Evolutionary conservation across 2,113 vertebrate genomes (phyloP).

Genomic region (Rhagologus leucostigma): DNA sequence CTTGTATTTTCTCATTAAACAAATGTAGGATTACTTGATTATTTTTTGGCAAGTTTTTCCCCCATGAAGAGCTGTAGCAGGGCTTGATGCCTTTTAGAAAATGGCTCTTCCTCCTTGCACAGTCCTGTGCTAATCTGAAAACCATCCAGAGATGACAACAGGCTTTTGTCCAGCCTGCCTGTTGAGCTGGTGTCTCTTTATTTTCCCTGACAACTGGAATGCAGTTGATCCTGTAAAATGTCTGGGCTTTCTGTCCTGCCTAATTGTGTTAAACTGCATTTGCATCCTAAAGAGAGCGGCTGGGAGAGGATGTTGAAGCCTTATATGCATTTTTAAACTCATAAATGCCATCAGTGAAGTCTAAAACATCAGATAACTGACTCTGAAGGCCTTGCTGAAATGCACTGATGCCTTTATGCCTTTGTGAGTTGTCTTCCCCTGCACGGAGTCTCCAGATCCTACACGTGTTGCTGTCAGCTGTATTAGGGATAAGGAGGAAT

Average conservation of each 20-base stretch:
- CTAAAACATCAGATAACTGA: not conserved
- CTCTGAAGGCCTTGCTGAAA: not conserved
- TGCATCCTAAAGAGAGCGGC: not conserved
- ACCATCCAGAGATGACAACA: not conserved
- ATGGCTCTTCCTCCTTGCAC: not conserved
- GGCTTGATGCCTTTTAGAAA: not conserved
- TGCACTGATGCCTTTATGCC: not conserved
- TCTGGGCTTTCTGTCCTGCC: not conserved
- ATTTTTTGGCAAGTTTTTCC: not conserved
- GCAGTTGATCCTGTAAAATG: not conserved
- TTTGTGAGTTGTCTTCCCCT: not conserved
- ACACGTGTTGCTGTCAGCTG: not conserved
- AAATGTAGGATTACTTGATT: not conserved
- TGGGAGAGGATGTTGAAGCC: not conserved
- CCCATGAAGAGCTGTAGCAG: not conserved
- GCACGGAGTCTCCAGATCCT: not conserved
- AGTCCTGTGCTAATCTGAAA: not conserved
- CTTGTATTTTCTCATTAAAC: not conserved
- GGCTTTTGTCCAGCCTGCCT: not conserved
- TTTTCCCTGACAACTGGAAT: not conserved
- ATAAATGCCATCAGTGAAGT: not conserved
- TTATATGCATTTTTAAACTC: not conserved
- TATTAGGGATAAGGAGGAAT: not conserved
- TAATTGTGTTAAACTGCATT: conserved; percentile 13
- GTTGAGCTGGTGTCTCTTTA: not conserved